Evolutionary conservation across 2,797 vertebrate species (phyloP).

Genomic region (Carcharodon carcharias): DNA sequence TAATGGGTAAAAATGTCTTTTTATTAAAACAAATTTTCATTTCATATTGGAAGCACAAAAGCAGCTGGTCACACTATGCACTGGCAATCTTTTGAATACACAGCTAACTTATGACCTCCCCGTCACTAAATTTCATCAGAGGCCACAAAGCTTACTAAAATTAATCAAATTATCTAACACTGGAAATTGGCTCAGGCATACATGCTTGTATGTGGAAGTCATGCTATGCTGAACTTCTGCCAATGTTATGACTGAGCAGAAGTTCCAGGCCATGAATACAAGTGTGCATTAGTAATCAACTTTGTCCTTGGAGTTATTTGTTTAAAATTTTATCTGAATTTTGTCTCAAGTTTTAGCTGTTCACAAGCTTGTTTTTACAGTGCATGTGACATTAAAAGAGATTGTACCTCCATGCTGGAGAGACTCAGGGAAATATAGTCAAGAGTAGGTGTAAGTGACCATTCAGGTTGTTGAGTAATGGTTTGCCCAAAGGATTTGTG

Average conservation of each 20-base stretch:
- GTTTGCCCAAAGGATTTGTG: too few species aligned
- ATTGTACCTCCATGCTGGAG: neutral
- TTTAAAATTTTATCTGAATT: too few species aligned
- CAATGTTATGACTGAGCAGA: neutral
- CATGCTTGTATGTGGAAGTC: neutral
- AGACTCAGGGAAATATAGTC: neutral
- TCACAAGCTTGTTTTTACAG: neutral
- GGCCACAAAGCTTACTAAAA: neutral
- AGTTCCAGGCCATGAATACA: neutral
- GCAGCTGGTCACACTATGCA: neutral
- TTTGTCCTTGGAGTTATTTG: neutral
- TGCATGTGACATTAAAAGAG: neutral
- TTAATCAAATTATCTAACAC: neutral
- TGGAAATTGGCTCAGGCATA: neutral
- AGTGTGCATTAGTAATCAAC: neutral
- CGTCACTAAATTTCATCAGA: neutral
- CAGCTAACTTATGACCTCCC: neutral
- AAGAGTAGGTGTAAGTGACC: neutral
- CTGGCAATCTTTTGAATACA: neutral
- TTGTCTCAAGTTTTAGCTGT: too few species aligned
- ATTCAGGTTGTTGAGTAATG: too few species aligned
- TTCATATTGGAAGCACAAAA: neutral
- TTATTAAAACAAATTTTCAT: neutral
- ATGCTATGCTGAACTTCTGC: neutral
- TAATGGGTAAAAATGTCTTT: neutral